Percentiles rank a stretch among this genome's conserved stretches.
These are phyloP conservation scores for Alectura lathami DNA, from an alignment of 2,113 vertebrate species.

Conservation along the genomic window DNA sequence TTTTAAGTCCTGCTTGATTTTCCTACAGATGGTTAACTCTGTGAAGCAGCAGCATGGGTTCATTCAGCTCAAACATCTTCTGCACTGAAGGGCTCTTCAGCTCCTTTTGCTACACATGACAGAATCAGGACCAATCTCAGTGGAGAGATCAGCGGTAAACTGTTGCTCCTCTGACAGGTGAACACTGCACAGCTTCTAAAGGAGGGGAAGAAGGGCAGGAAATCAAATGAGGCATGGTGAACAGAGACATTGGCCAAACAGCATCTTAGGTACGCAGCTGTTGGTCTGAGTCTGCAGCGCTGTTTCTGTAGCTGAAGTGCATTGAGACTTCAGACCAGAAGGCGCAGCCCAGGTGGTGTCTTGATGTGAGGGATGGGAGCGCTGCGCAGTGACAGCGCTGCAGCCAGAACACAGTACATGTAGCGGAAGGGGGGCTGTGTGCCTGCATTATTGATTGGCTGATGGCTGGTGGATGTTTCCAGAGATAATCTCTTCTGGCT, in stretches of 20 bases:
- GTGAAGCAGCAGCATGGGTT: neutral
- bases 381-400: accelerated
- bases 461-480: neutral
- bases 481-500: neutral
- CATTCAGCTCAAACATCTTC: no score
- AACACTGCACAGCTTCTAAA: neutral
- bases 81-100: accelerated
- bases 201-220: neutral
- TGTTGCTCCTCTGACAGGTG: neutral
- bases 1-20: neutral
- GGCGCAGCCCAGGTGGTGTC: neutral
- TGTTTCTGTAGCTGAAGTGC: neutral
- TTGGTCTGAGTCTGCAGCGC: accelerated
- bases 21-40: neutral
- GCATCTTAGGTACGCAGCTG: neutral
- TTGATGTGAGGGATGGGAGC: neutral
- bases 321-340: neutral
- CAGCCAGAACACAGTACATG: neutral
- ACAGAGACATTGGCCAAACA: neutral
- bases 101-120: neutral
- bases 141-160: neutral
- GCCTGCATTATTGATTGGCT: neutral
- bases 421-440: neutral
- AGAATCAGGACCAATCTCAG: neutral
- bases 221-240: neutral